Base-by-base conservation (phyloP, 2,113 vertebrate species). In the Brevimyrus niger region DNA sequence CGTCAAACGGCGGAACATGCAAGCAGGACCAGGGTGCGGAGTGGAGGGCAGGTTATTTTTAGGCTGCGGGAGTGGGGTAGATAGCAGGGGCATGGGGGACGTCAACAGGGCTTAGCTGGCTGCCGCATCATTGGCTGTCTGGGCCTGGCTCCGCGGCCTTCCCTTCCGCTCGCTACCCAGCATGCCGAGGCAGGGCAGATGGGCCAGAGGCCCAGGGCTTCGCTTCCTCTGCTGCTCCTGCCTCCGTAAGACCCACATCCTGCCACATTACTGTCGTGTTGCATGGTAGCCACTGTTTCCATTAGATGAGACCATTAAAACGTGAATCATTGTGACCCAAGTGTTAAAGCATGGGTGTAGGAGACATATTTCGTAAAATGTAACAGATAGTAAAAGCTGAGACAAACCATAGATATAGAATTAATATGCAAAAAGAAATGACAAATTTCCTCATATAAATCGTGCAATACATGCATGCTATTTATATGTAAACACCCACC, bases 31-130 rank as follows among this genome's bases (percentile, higher is more conserved):
- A 13, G 50, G 50, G 38, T 44, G 76, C 8, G 61, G 82, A n/a
- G 47, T 27, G 13, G 47, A 88, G 46, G 69, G 69, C 19, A 23
- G 51, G 51, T 42, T 89, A 89, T 89, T 89, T 89, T 85, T 89
- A 89, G 76, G 50, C 51, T 58, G 11, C 2, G 17, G 42, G 5
- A 89, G 76, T 55, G 38, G 19, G 38, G 50, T 13, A 53, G 88
- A 73, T 31, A 44, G 87, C 61, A 42, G 48, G 69, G 35, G 5
- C 88, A 48, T 19, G 9, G 27, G 46, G n/a, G 51, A 84, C 88
- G 38, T 85, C 50, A 89, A 35, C 11, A 23, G 19, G 13, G 51
- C 21, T 47, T 80, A 84, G 42, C 51, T 47, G 87, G 53, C 53
- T 69, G 15, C 50, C 19, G 13, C 23, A 21, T 35, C 15, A 80